Evolutionary conservation across 1,140 invertebrate species (phyloP), one percentile per base, ranked within the genome.

Genomic region (Bacillus rossius): DNA sequence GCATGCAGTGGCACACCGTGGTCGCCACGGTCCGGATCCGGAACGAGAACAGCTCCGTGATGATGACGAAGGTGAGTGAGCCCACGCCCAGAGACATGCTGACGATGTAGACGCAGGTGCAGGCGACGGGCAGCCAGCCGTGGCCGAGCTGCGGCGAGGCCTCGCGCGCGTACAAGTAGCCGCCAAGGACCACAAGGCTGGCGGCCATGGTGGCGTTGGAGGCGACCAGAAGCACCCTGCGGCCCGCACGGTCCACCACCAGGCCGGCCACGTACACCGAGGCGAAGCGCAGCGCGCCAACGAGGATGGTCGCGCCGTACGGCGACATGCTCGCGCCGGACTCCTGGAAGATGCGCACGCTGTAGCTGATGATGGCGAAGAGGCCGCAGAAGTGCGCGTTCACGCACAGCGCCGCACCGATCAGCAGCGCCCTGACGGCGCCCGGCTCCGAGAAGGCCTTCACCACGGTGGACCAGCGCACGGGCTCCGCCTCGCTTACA

Each of bases 21-120:
- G 84, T 84, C 0, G 91, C 92, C 0, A 84, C 74, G 1, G 87
- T 90, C 63, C 90, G 87, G n/a, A 88, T 81, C 57, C 92, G 88
- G 37, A 87, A 75, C 37, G 89, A 74, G 71, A 87, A 84, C 14
- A 86, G 75, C 68, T 88, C 86, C 0, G 82, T 77, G 41, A 81
- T 75, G 0, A 86, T 68, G 1, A 87, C 71, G 64, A 81, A 83
- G 0, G 85, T 84, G 43, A 81, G 66, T 2, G 72, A 71, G 3
- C 78, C 78, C 34, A 75, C 64, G 0, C 79, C 80, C 0, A 79
- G 26, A 14, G 73, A 69, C 45, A 76, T 80, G 0, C 74, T 69
- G 1, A 83, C 67, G 43, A 87, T 79, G 62, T 79, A 87, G 2
- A 80, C 25, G 2, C 77, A 75, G 0, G 81, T 50, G 3, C 79